phyloP scores from a whole-genome alignment of 1,140 invertebrate species.

The Bemisia tabaci region DNA sequence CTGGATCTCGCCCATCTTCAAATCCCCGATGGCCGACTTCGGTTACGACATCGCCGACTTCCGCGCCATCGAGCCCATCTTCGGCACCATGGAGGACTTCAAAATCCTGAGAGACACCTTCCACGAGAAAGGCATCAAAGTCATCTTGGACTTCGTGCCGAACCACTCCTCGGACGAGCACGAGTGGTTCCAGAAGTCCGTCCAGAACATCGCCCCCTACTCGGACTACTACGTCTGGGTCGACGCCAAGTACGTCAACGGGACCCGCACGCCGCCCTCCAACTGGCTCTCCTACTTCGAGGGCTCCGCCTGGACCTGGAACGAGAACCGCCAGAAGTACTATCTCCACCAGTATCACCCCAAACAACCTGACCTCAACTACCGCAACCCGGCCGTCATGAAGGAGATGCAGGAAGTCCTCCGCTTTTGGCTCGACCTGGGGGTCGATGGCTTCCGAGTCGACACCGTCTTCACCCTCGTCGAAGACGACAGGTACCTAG shows the following conservation, averaged over 20 bases:
- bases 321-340: conserved; percentile 45
- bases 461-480: conserved; percentile 39
- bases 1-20: conserved; percentile 57
- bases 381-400: background rate
- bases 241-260: conserved; percentile 36
- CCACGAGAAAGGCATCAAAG: conserved; percentile 43
- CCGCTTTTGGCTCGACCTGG: conserved; percentile 47
- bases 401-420: conserved; percentile 28
- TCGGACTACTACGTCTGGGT: conserved; percentile 64
- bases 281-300: conserved; percentile 43
- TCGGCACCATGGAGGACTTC: background rate
- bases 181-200: conserved; percentile 58
- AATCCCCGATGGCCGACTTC: conserved; percentile 50
- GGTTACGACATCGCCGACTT: conserved; percentile 56
- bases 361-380: conserved; percentile 62
- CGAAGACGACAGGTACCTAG: conserved; percentile 30
- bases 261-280: conserved; percentile 31
- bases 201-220: conserved; percentile 38
- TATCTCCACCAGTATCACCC: conserved; percentile 57
- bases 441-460: conserved; percentile 54
- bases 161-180: conserved; percentile 69
- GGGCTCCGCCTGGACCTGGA: conserved; percentile 55
- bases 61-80: background rate
- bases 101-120: background rate
- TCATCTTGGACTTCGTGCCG: conserved; percentile 74